A percentile compares a stretch with the other conserved stretches of the same genome.
Evolutionary conservation across 2,888 invertebrate genomes (phyloP).

Genomic region (Ctenicera cuprea): DNA sequence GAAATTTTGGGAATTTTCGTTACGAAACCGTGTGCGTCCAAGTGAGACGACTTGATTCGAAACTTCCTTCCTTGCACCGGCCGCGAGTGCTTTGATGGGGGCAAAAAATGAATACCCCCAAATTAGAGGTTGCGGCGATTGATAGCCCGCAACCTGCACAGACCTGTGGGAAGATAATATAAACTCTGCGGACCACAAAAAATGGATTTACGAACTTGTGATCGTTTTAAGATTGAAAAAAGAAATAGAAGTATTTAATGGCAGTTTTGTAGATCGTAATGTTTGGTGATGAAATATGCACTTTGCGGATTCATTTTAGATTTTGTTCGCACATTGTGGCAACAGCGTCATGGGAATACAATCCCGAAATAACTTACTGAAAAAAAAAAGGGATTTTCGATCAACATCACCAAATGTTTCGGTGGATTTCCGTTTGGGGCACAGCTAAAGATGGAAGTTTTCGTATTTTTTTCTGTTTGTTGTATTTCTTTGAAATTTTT

Average conservation of each 20-base stretch:
- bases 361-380: no score
- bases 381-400: no score
- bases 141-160: conserved; percentile 50
- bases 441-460: no score
- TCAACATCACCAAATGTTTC: no score
- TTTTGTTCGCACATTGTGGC: no score
- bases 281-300: no score
- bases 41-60: conserved; percentile 39
- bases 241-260: no score
- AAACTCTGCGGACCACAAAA: conserved; percentile 21
- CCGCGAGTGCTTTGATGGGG: conserved; percentile 49
- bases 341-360: no score
- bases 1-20: conserved; percentile 39
- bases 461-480: no score
- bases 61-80: conserved; percentile 47
- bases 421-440: no score
- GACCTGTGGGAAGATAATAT: conserved; percentile 50
- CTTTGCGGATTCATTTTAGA: no score
- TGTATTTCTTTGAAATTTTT: neutral
- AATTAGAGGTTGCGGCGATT: conserved; percentile 58
- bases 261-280: no score
- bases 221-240: neutral
- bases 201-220: conserved; percentile 24
- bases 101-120: conserved; percentile 57
- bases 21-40: conserved; percentile 6